These are phyloP conservation scores for Eremobia ochroleuca DNA, from an alignment of 2,888 invertebrate species.

Conservation along the genomic window DNA sequence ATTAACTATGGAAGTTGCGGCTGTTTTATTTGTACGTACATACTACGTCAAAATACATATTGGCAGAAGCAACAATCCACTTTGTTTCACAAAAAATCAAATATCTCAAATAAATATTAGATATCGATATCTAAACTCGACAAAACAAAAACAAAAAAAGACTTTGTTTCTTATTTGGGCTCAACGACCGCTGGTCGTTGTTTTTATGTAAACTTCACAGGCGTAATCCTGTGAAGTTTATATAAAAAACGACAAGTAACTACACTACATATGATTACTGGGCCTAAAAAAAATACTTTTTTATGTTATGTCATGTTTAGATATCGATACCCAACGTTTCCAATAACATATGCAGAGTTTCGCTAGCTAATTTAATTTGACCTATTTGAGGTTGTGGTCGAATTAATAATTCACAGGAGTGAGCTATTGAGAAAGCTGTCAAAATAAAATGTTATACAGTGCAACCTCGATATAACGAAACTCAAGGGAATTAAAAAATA, in stretches of 20 bases:
- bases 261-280: too few relatives aligned
- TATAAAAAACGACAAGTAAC: neutral
- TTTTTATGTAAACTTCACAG: too few relatives aligned
- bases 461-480: too few relatives aligned
- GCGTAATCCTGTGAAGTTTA: neutral
- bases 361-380: neutral
- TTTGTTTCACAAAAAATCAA: too few relatives aligned
- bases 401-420: neutral
- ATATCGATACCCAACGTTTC: too few relatives aligned
- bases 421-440: neutral
- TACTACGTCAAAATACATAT: neutral
- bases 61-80: neutral
- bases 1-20: constrained; percentile 18
- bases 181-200: too few relatives aligned
- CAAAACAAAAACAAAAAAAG: neutral
- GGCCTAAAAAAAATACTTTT: too few relatives aligned
- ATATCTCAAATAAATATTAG: too few relatives aligned
- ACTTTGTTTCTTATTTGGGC: neutral
- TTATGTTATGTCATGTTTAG: too few relatives aligned
- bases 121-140: too few relatives aligned
- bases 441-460: neutral
- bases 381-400: neutral
- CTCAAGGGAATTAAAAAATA: too few relatives aligned
- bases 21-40: constrained; percentile 27
- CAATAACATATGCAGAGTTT: neutral